phyloP scores from a whole-genome alignment of 2,113 vertebrate species.

The Amphilophus citrinellus region DNA sequence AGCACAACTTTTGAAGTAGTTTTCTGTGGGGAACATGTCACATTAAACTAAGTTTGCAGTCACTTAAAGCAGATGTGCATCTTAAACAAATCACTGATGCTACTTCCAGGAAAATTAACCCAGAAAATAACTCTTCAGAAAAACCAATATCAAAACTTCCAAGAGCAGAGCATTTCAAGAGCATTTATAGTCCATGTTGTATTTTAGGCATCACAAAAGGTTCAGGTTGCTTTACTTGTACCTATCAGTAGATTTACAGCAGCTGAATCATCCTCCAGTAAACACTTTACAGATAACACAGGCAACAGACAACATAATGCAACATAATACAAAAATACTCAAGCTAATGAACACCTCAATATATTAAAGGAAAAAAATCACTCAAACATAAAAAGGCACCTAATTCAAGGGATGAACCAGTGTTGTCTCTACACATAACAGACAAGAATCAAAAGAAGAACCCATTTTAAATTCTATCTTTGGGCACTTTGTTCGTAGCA shows the following conservation, averaged over 20 bases:
- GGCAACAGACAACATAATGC: neutral
- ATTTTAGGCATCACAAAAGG: neutral
- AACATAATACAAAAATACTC: neutral
- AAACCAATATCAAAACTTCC: neutral
- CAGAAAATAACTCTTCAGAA: neutral
- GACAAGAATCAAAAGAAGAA: neutral
- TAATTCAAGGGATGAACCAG: neutral
- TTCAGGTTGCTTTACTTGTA: neutral
- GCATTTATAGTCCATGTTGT: neutral
- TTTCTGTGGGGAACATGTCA: constrained; percentile 12
- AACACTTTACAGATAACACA: neutral
- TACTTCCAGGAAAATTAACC: neutral
- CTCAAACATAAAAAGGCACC: accelerated
- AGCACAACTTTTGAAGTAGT: constrained; percentile 2
- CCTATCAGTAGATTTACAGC: neutral
- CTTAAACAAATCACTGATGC: constrained; percentile 27
- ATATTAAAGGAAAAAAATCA: accelerated
- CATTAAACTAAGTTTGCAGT: constrained; percentile 17
- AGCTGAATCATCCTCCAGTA: neutral
- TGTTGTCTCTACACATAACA: neutral
- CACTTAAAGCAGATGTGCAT: neutral
- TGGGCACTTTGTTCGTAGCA: neutral
- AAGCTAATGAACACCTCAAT: neutral
- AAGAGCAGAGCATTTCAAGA: neutral
- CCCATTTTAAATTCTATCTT: neutral